These are phyloP conservation scores for Lonchura striata DNA, from an alignment of 2,113 vertebrate species.

Conservation along the genomic window DNA sequence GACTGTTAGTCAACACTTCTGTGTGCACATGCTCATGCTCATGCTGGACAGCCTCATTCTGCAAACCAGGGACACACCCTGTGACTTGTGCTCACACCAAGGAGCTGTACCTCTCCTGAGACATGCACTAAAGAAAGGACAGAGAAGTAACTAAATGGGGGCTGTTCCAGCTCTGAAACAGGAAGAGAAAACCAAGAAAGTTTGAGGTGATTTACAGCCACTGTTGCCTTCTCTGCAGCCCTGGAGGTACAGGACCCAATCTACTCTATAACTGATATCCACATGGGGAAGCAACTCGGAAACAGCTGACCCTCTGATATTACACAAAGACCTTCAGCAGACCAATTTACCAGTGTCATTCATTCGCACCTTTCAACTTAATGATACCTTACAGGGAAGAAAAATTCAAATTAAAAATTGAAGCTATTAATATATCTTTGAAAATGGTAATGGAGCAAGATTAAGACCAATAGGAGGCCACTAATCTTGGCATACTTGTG, in stretches of 20 bases:
- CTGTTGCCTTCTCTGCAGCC: background rate
- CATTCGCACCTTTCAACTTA: constrained; percentile 54
- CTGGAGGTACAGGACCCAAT: background rate
- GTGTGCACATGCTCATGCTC: background rate
- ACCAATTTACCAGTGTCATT: constrained; percentile 29
- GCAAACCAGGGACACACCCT: background rate
- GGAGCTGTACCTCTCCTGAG: rapidly evolving
- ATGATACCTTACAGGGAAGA: constrained; percentile 54
- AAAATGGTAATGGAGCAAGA: constrained; percentile 23
- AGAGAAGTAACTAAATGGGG: background rate
- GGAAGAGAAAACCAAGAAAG: background rate
- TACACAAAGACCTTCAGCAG: background rate
- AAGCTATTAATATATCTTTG: constrained; percentile 61
- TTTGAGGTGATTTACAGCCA: background rate
- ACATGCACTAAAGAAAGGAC: background rate
- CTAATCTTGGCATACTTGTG: constrained; percentile 33
- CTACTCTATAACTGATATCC: background rate
- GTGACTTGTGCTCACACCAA: background rate
- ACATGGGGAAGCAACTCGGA: background rate
- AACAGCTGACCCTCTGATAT: background rate
- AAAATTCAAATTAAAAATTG: constrained; percentile 69
- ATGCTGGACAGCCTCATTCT: background rate
- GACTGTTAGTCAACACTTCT: background rate
- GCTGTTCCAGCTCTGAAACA: background rate
- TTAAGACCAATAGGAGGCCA: constrained; percentile 42